Evolutionary conservation across 1,140 invertebrate genomes (phyloP).

Genomic region (Polypedilum vanderplanki): DNA sequence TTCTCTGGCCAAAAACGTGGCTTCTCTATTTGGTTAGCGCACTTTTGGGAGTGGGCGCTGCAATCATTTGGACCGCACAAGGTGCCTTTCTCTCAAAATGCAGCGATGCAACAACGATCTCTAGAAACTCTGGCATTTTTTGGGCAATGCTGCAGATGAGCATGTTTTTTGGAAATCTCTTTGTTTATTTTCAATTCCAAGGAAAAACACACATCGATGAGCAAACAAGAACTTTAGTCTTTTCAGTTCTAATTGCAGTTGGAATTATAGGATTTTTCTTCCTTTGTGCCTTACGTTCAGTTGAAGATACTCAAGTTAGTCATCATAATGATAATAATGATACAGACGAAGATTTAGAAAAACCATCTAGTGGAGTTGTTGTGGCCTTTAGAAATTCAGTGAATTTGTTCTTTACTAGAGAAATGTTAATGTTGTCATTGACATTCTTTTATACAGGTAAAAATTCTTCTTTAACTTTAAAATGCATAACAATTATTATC

Average conservation of each 20-base stretch:
- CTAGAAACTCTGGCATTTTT: slow-evolving; percentile 89
- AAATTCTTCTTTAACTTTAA: too few species aligned
- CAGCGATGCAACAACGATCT: slow-evolving; percentile 78
- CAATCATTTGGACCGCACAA: slow-evolving; percentile 85
- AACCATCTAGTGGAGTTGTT: slow-evolving; percentile 51
- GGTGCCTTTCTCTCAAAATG: slow-evolving; percentile 90
- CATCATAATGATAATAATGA: slow-evolving; percentile 49
- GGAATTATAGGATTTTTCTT: slow-evolving; percentile 61
- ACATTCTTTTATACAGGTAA: slow-evolving; percentile 86
- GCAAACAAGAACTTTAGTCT: slow-evolving; percentile 62
- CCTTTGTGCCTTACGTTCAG: slow-evolving; percentile 55
- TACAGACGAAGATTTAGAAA: slow-evolving; percentile 47
- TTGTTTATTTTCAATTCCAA: slow-evolving; percentile 86
- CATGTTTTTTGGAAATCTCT: slow-evolving; percentile 87
- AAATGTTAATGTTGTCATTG: slow-evolving; percentile 78
- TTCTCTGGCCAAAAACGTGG: slow-evolving; percentile 74
- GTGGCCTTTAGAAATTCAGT: slow-evolving; percentile 67
- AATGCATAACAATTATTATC: too few species aligned
- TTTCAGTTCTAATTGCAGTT: slow-evolving; percentile 63
- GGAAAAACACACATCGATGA: slow-evolving; percentile 59
- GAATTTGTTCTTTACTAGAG: slow-evolving; percentile 64
- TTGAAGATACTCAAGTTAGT: slow-evolving; percentile 49
- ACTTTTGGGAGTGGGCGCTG: slow-evolving; percentile 82
- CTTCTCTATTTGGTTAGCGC: slow-evolving; percentile 77
- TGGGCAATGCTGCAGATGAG: slow-evolving; percentile 92